phyloP scores from a whole-genome alignment of 2,888 invertebrate genomes.

The Scaptodrosophila latifasciaeformis region DNA sequence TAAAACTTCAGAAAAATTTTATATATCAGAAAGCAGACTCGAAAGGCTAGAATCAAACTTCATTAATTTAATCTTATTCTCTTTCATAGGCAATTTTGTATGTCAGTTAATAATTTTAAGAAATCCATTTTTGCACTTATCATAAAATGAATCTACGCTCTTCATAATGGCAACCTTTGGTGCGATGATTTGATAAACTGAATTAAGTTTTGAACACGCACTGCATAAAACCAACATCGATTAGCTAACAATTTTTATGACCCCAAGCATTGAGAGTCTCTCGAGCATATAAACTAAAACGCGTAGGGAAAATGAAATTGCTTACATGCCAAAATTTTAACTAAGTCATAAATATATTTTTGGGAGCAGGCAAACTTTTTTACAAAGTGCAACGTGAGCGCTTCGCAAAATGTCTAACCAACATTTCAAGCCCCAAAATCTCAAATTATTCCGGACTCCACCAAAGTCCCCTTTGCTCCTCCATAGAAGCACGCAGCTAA shows the following conservation, averaged over 20 bases:
- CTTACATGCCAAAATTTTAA: conserved; percentile 60
- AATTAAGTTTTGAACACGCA: conserved; percentile 55
- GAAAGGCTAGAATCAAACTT: too few relatives aligned
- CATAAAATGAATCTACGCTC: too few relatives aligned
- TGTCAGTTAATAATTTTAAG: too few relatives aligned
- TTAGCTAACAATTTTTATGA: conserved; percentile 57
- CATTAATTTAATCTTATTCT: too few relatives aligned
- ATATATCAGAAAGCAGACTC: too few relatives aligned
- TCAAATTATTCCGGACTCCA: neutral
- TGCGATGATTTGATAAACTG: conserved; percentile 51
- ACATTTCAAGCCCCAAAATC: conserved; percentile 13
- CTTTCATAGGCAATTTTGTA: too few relatives aligned
- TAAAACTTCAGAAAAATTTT: too few relatives aligned
- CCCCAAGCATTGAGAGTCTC: neutral
- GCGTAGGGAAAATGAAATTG: conserved; percentile 49
- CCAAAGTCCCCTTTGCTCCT: conserved; percentile 2
- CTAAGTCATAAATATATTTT: conserved; percentile 59
- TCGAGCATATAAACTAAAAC: conserved; percentile 23
- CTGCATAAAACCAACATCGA: conserved; percentile 60
- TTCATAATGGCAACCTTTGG: conserved; percentile 8
- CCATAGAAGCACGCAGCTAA: conserved; percentile 49
- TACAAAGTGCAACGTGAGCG: conserved; percentile 57
- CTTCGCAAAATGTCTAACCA: conserved; percentile 50
- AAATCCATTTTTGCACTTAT: too few relatives aligned
- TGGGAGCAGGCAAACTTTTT: conserved; percentile 16